Evolutionary conservation across 2,888 invertebrate species (phyloP).

Genomic region (Patella ulyssiponensis): DNA sequence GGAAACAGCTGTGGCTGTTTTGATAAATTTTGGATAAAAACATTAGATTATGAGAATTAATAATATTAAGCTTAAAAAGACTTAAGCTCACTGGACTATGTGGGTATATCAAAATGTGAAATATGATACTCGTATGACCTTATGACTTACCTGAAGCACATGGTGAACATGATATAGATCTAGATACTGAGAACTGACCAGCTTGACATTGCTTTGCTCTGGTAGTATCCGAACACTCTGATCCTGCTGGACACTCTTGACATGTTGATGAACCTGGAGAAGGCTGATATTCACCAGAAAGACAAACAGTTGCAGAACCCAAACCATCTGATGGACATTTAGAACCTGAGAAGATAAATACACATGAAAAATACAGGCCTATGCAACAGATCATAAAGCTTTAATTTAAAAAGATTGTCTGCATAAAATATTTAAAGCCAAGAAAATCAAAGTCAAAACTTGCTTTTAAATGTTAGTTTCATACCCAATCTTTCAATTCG

Average conservation of each 20-base stretch:
- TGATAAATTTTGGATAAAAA: too few relatives aligned
- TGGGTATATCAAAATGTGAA: too few relatives aligned
- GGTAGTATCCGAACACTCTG: constrained; percentile 39
- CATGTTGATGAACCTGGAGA: constrained; percentile 34
- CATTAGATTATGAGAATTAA: too few relatives aligned
- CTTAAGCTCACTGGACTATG: too few relatives aligned
- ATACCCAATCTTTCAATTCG: too few relatives aligned
- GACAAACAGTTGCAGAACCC: constrained; percentile 48
- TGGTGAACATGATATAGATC: constrained; percentile 44
- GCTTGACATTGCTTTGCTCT: constrained; percentile 33
- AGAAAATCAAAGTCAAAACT: too few relatives aligned
- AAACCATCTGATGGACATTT: constrained; percentile 58
- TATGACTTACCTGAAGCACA: constrained; percentile 51
- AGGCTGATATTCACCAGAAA: constrained; percentile 42
- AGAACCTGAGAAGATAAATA: constrained; percentile 47
- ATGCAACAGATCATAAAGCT: neutral
- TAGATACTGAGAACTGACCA: constrained; percentile 34
- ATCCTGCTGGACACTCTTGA: constrained; percentile 47
- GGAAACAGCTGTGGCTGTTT: too few relatives aligned
- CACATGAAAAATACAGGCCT: neutral
- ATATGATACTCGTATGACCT: too few relatives aligned
- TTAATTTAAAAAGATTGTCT: neutral
- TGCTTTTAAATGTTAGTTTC: too few relatives aligned
- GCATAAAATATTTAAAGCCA: too few relatives aligned
- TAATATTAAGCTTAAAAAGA: too few relatives aligned